phyloP scores from a whole-genome alignment of 2,797 vertebrate species.

The Euphonia xanthogaster region DNA sequence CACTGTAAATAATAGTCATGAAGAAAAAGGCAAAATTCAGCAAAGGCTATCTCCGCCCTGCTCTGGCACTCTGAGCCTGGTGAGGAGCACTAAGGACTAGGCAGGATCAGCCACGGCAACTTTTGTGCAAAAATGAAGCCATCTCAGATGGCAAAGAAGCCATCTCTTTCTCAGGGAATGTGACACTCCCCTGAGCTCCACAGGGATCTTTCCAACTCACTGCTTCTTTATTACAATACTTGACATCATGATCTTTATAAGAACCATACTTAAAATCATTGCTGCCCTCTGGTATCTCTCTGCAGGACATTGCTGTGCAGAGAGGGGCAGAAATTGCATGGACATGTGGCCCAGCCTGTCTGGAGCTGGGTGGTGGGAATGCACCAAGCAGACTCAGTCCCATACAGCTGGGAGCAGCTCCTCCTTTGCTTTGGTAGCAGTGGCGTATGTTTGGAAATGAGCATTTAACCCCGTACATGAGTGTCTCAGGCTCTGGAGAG shows the following conservation, averaged over 20 bases:
- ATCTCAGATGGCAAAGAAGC: neutral
- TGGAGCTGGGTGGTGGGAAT: neutral
- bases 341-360: neutral
- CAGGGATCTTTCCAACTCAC: neutral
- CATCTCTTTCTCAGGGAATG: neutral
- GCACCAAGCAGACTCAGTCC: neutral
- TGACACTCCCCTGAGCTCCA: neutral
- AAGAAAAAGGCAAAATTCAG: conserved; percentile 3
- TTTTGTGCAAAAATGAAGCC: neutral
- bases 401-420: fast-evolving
- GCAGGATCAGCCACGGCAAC: neutral
- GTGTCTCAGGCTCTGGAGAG: neutral
- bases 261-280: neutral
- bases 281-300: neutral
- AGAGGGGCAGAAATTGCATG: fast-evolving
- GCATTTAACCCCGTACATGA: neutral
- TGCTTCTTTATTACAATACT: neutral
- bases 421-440: neutral
- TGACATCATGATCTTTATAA: neutral
- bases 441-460: neutral
- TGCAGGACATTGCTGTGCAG: neutral
- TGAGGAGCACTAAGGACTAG: neutral
- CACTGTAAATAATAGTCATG: neutral
- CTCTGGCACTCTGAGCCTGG: fast-evolving
- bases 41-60: neutral